Evolutionary conservation across 2,113 vertebrate genomes (phyloP).

Genomic region (Scolopax mira): DNA sequence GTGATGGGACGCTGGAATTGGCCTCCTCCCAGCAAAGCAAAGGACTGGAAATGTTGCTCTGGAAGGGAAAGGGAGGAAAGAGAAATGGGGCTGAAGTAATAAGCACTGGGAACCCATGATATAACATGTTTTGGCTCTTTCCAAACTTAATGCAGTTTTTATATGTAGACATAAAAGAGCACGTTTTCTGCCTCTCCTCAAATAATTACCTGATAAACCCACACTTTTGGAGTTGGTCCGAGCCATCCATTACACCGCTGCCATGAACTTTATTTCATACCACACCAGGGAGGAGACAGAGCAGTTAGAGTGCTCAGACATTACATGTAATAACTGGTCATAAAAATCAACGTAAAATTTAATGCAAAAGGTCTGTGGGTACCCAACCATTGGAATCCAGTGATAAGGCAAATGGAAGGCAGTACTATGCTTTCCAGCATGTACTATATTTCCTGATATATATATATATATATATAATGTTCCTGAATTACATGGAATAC

Average conservation of each 20-base stretch:
- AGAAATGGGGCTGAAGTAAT: background rate
- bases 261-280: slow-evolving; percentile 71
- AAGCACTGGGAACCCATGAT: slow-evolving; percentile 4
- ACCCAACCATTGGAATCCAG: slow-evolving; percentile 48
- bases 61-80: background rate
- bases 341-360: slow-evolving; percentile 70
- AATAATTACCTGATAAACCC: slow-evolving; percentile 56
- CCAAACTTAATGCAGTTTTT: slow-evolving; percentile 61
- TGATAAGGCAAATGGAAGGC: slow-evolving; percentile 55
- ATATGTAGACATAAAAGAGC: slow-evolving; percentile 52
- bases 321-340: slow-evolving; percentile 43
- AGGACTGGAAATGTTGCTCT: background rate
- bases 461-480: no score
- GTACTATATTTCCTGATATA: slow-evolving; percentile 33
- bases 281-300: slow-evolving; percentile 61
- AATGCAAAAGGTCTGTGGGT: slow-evolving; percentile 66
- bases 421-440: slow-evolving; percentile 6
- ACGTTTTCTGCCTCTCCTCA: slow-evolving; percentile 23
- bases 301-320: slow-evolving; percentile 49
- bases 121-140: slow-evolving; percentile 37
- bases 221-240: slow-evolving; percentile 49
- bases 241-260: slow-evolving; percentile 52
- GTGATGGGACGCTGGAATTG: background rate
- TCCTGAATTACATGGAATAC: background rate
- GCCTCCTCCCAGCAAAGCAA: background rate